A percentile compares a stretch with the other conserved stretches of the same genome.
These are phyloP conservation scores for Galerucella calmariensis DNA, from an alignment of 2,888 invertebrate genomes.

Conservation along the genomic window DNA sequence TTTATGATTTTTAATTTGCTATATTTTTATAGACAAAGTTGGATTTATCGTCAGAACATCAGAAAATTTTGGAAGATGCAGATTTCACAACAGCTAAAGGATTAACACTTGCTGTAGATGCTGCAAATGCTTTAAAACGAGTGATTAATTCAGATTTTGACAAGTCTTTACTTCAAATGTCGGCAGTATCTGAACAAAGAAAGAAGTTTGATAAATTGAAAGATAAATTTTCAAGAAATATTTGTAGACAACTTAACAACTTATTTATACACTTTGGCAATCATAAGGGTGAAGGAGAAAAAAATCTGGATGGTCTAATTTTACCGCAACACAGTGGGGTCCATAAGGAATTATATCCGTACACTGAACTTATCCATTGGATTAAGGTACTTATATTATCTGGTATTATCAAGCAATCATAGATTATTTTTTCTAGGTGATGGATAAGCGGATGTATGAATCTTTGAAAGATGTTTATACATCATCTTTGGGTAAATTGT, in stretches of 20 bases:
- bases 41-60: conserved; percentile 76
- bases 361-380: conserved; percentile 93
- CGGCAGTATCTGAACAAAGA: conserved; percentile 82
- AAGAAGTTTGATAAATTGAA: conserved; percentile 81
- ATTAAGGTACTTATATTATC: conserved; percentile 69
- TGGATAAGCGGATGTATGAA: conserved; percentile 85
- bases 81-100: conserved; percentile 76
- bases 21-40: conserved; percentile 69
- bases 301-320: conserved; percentile 67
- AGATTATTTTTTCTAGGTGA: conserved; percentile 62
- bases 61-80: conserved; percentile 76
- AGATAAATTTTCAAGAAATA: conserved; percentile 82
- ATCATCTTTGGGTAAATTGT: conserved; percentile 84
- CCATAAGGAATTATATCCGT: conserved; percentile 87
- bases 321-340: conserved; percentile 82
- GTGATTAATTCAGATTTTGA: conserved; percentile 79
- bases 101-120: conserved; percentile 73
- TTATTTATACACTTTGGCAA: conserved; percentile 91
- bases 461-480: conserved; percentile 87
- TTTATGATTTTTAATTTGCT: conserved; percentile 1
- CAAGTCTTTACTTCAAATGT: conserved; percentile 72
- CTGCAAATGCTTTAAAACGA: conserved; percentile 78
- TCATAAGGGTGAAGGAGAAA: conserved; percentile 74
- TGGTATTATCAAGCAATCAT: background rate
- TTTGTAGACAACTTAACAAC: conserved; percentile 93